Percentiles rank a stretch among this genome's conserved stretches.
Evolutionary conservation across 2,797 vertebrate species (phyloP).

Genomic region (Thunnus albacares): DNA sequence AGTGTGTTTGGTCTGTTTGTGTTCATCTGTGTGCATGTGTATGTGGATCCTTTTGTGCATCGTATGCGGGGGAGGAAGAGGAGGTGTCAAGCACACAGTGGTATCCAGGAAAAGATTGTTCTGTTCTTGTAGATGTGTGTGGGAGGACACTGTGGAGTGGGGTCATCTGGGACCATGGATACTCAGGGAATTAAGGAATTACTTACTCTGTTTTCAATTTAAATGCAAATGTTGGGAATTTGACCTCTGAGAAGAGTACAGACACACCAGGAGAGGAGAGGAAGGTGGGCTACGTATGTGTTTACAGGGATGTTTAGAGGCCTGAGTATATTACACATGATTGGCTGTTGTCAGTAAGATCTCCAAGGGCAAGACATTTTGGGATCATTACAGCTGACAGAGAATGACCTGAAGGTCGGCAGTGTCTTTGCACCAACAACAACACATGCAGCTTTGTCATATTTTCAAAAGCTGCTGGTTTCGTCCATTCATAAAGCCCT

Average conservation of each 20-base stretch:
- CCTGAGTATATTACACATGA: constrained; percentile 41
- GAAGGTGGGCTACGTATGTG: constrained; percentile 27
- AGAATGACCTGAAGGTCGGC: constrained; percentile 57
- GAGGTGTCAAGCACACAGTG: constrained; percentile 67
- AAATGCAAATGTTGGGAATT: constrained; percentile 84
- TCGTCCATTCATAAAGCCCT: constrained; percentile 43
- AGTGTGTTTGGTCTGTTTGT: constrained; percentile 30
- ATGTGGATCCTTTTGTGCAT: constrained; percentile 56
- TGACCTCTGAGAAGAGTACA: constrained; percentile 68
- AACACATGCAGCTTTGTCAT: constrained; percentile 22
- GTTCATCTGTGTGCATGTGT: constrained; percentile 55
- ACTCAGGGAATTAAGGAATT: constrained; percentile 82
- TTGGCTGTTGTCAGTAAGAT: constrained; percentile 54
- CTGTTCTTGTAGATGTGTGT: constrained; percentile 75
- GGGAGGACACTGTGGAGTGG: constrained; percentile 75
- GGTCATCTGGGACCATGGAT: constrained; percentile 75
- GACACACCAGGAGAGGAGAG: constrained; percentile 46
- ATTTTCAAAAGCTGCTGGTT: constrained; percentile 34
- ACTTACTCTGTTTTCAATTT: constrained; percentile 80
- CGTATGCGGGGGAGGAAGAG: constrained; percentile 68
- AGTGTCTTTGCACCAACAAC: constrained; percentile 18
- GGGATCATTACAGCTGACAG: constrained; percentile 52
- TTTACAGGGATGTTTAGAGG: constrained; percentile 41
- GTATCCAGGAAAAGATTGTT: constrained; percentile 76
- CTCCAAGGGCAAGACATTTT: constrained; percentile 40